phyloP scores from a whole-genome alignment of 2,797 vertebrate genomes.

The Oreortyx pictus region DNA sequence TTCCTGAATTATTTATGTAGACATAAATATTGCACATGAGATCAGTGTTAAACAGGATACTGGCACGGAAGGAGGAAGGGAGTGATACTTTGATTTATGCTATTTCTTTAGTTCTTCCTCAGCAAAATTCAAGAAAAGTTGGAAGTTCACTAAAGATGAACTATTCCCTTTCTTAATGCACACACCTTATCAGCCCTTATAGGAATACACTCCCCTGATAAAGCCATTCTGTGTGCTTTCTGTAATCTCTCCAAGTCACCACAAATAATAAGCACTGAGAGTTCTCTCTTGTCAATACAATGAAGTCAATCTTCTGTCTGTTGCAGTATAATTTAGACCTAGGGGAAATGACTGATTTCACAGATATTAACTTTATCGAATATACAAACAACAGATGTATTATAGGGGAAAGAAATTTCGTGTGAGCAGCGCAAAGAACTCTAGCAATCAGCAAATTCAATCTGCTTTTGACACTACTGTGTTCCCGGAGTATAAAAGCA shows the following conservation, averaged over 20 bases:
- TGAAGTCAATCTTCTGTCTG: constrained; percentile 76
- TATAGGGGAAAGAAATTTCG: constrained; percentile 70
- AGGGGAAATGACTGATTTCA: constrained; percentile 79
- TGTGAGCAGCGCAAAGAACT: constrained; percentile 71
- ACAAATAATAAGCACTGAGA: constrained; percentile 72
- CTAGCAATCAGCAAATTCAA: constrained; percentile 75
- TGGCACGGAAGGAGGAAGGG: constrained; percentile 25
- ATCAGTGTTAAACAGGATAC: constrained; percentile 64
- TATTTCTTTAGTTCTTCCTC: constrained; percentile 42
- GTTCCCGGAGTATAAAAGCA: constrained; percentile 25
- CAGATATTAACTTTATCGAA: constrained; percentile 78
- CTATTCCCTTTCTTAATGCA: background rate
- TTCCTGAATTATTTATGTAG: constrained; percentile 81
- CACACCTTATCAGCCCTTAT: constrained; percentile 53
- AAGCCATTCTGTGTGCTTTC: constrained; percentile 65
- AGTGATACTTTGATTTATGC: constrained; percentile 52
- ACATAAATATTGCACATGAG: constrained; percentile 76
- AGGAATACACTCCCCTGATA: constrained; percentile 50
- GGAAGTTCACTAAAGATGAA: constrained; percentile 48
- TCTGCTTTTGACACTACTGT: constrained; percentile 71
- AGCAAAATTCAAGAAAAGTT: background rate
- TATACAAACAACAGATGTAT: constrained; percentile 75
- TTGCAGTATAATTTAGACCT: constrained; percentile 70
- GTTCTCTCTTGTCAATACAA: constrained; percentile 74
- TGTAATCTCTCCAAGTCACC: constrained; percentile 72